These are phyloP conservation scores for Neodon shergylaensis DNA, from an alignment of 2,113 vertebrate genomes.

Conservation along the genomic window DNA sequence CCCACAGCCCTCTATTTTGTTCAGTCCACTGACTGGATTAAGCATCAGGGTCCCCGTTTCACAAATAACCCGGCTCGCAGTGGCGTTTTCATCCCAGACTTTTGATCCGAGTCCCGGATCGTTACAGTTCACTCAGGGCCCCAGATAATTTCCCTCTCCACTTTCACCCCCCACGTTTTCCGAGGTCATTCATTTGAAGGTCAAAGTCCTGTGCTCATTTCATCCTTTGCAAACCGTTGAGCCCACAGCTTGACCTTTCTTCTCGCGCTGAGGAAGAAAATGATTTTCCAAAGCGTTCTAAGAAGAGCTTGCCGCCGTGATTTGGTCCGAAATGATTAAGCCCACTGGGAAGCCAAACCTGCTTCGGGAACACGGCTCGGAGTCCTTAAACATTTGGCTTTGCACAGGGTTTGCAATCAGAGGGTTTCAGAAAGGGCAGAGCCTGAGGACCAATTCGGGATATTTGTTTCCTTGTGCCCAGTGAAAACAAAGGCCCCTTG, in stretches of 20 bases:
- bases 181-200: constrained; percentile 66
- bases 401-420: constrained; percentile 46
- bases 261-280: constrained; percentile 63
- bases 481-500: constrained; percentile 11
- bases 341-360: constrained; percentile 58
- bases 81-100: background rate
- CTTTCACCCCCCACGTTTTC: constrained; percentile 17
- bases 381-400: constrained; percentile 41
- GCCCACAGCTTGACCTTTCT: constrained; percentile 46
- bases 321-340: constrained; percentile 72
- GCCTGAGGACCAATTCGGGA: constrained; percentile 22
- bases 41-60: background rate
- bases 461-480: background rate
- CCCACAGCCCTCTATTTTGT: background rate
- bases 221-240: constrained; percentile 73
- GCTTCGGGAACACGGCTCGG: constrained; percentile 28
- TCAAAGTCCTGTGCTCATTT: constrained; percentile 71
- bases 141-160: background rate
- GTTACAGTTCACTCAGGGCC: background rate
- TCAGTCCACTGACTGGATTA: background rate
- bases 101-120: background rate
- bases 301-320: background rate
- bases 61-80: background rate
- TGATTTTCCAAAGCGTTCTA: constrained; percentile 59
- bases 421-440: constrained; percentile 35